Base-by-base conservation (phyloP, 1,140 invertebrate species). In the Glomeris maerens region DNA sequence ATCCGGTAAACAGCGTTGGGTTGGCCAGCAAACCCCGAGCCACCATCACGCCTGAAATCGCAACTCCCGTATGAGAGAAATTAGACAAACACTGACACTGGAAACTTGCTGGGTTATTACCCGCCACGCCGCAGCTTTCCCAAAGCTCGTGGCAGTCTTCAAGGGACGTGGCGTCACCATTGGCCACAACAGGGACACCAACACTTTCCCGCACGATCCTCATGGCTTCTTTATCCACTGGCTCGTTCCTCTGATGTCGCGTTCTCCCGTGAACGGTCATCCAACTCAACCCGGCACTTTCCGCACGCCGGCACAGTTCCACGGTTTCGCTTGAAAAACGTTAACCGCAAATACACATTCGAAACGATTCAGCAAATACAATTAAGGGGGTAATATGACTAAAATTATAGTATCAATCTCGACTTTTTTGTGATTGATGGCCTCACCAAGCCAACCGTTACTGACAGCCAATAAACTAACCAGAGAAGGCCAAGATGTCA, bases 191-290 rank as follows among this genome's bases (percentile, higher is more conserved):
- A 10, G 93, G 92, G 53, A 94, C 71, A 36, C 69, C 58, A 1
- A 93, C 60, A 50, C 70, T 76, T 47, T 84, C 72, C 55, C 77
- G 78, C n/a, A 94, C 77, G 4, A 78, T 62, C 62, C 74, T 74
- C 40, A 96, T 77, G 22, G 77, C 76, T 27, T 80, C 72, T 29
- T 78, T 57, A 66, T 93, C 76, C 1, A 92, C 82, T 44, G 82
- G 79, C 54, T 81, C 77, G 62, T 75, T 74, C 67, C 86, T 78
- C 62, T 94, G 82, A 22, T 74, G 64, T n/a, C 78, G 75, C 36
- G 87, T 94, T 55, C 93, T 72, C 2, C 83, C 91, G 73, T 98
- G 93, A 17, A 97, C 72, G 13, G 86, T 84, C 39, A 97, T 68
- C 69, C 89, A 96, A 29, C 83, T 83, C 22, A 80, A 79, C 5